Percentiles rank a stretch among this genome's conserved stretches.
Conservation (phyloP, 2,888 invertebrate genomes). For the Mimas tiliae region DNA sequence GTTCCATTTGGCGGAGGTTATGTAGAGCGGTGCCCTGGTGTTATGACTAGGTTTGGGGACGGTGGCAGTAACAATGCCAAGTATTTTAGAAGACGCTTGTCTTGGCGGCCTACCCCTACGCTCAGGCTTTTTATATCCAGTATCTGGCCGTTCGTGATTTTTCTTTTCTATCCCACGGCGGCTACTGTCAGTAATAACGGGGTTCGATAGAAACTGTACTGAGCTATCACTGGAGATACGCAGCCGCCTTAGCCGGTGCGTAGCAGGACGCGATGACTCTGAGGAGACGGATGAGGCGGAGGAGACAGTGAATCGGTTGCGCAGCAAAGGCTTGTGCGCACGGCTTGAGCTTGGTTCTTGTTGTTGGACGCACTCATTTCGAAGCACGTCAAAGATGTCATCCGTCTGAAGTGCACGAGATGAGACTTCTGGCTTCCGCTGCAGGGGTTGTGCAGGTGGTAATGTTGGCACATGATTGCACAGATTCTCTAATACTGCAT, state of each 20-base stretch:
- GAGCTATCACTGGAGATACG: neutral
- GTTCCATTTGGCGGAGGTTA: neutral
- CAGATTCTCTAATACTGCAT: neutral
- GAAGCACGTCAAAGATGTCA: neutral
- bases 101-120: slow-evolving; percentile 4
- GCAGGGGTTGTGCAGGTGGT: neutral
- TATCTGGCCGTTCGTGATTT: neutral
- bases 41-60: neutral
- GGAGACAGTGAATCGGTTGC: neutral
- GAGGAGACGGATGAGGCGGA: neutral
- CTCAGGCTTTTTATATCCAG: neutral
- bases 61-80: neutral
- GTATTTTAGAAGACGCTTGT: neutral
- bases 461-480: neutral
- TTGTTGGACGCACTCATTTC: neutral
- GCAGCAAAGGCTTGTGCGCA: neutral
- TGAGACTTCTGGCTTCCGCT: neutral
- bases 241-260: neutral
- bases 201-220: too few species aligned
- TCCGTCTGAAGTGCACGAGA: neutral
- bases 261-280: neutral
- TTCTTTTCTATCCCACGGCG: neutral
- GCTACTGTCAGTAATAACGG: neutral
- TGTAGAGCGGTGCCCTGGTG: neutral
- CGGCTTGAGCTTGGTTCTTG: neutral